These are phyloP conservation scores for Saimiri boliviensis DNA, from an alignment of 2,113 vertebrate species.

Conservation along the genomic window DNA sequence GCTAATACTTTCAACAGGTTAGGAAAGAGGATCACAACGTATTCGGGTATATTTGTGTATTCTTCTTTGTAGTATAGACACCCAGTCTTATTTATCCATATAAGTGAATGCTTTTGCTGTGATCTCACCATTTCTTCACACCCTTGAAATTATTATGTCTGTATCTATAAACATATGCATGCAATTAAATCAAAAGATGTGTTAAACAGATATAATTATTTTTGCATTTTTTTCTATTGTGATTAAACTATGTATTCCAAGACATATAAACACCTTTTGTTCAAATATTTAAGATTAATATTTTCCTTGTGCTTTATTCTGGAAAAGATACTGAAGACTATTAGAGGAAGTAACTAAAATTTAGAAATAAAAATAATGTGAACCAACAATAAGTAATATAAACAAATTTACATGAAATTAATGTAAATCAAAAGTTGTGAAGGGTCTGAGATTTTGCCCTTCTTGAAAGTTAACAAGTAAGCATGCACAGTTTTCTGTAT, in stretches of 20 bases:
- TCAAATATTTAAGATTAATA: neutral
- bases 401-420: neutral
- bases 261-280: neutral
- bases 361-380: neutral
- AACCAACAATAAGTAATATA: neutral
- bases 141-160: neutral
- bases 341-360: neutral
- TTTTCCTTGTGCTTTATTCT: constrained; percentile 10
- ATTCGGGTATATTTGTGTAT: neutral
- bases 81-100: neutral
- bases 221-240: neutral
- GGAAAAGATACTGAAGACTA: neutral
- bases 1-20: neutral
- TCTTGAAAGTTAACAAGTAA: neutral
- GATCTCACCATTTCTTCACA: neutral
- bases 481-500: neutral
- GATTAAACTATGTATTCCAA: neutral
- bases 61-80: neutral
- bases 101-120: neutral
- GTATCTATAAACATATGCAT: neutral
- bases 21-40: neutral
- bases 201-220: neutral
- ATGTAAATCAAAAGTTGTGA: neutral
- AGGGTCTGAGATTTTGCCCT: neutral
- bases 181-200: neutral